Conservation (phyloP, 2,113 vertebrate genomes). For the Maccullochella peelii region DNA sequence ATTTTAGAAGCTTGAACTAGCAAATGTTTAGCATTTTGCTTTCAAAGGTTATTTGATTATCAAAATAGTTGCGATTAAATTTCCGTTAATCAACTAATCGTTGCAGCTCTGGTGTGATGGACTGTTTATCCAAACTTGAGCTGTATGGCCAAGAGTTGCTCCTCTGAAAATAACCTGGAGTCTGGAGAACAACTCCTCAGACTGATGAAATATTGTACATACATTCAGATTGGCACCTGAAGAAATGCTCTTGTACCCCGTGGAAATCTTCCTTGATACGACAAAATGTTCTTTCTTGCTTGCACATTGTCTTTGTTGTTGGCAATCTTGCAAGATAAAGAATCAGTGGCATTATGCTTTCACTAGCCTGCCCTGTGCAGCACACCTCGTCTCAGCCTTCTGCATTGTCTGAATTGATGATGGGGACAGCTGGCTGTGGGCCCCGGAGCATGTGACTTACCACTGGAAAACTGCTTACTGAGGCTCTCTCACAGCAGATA, state of each 20-base stretch:
- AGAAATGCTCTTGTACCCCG: no score
- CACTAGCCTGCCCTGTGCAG: not conserved
- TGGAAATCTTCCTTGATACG: no score
- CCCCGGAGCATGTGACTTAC: slow-evolving; percentile 71
- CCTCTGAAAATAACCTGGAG: not conserved
- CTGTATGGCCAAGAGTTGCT: not conserved
- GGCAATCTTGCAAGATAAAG: not conserved
- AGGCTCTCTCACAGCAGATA: slow-evolving; percentile 64
- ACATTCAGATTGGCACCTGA: not conserved
- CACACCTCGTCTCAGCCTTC: slow-evolving; percentile 45
- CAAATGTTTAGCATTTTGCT: not conserved
- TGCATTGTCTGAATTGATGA: slow-evolving; percentile 68
- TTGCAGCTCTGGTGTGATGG: not conserved
- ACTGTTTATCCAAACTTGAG: slow-evolving; percentile 1
- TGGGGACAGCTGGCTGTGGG: slow-evolving; percentile 65
- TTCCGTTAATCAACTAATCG: not conserved
- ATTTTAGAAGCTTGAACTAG: not conserved
- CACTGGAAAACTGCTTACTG: slow-evolving; percentile 74
- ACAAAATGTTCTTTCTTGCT: not conserved
- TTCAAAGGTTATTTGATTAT: not conserved
- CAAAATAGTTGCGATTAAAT: not conserved
- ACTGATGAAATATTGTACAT: not conserved
- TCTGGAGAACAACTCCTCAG: not conserved
- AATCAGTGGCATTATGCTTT: not conserved
- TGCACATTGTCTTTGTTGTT: not conserved